Evolutionary conservation across 2,888 invertebrate species (phyloP).

Genomic region (Phragmatobia fuliginosa): DNA sequence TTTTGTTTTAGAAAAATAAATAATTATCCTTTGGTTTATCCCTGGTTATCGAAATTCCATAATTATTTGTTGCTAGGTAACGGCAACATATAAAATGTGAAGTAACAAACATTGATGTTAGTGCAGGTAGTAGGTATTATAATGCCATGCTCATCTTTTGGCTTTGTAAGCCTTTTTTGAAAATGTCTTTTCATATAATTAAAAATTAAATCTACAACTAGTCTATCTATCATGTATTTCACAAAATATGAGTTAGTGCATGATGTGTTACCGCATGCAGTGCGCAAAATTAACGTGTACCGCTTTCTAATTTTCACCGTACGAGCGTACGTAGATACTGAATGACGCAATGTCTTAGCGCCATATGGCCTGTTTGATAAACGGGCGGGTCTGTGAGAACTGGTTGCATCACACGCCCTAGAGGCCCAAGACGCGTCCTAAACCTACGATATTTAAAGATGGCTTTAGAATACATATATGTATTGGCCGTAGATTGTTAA

Average conservation of each 20-base stretch:
- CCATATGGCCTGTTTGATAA: slow-evolving; percentile 65
- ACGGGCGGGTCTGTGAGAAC: slow-evolving; percentile 54
- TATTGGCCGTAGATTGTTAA: not conserved
- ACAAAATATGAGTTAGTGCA: slow-evolving; percentile 40
- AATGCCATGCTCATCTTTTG: not conserved
- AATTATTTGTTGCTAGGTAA: not conserved
- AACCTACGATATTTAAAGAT: slow-evolving; percentile 10
- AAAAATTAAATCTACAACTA: too few species aligned
- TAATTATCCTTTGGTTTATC: too few species aligned
- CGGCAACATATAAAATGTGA: not conserved
- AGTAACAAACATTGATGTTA: not conserved
- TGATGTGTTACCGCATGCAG: slow-evolving; percentile 55
- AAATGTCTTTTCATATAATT: too few species aligned
- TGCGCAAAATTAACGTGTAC: slow-evolving; percentile 59
- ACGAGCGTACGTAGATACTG: slow-evolving; percentile 58
- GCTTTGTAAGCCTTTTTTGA: not conserved
- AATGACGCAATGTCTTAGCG: slow-evolving; percentile 66
- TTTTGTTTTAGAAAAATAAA: too few species aligned
- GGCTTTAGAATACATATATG: not conserved
- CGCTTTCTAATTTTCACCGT: slow-evolving; percentile 78
- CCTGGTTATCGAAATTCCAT: not conserved
- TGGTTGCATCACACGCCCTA: slow-evolving; percentile 60
- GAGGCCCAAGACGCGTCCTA: slow-evolving; percentile 36
- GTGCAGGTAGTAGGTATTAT: not conserved
- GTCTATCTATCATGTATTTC: slow-evolving; percentile 21